Conservation (phyloP, 2,113 vertebrate species). For the Siphamia tubifer region DNA sequence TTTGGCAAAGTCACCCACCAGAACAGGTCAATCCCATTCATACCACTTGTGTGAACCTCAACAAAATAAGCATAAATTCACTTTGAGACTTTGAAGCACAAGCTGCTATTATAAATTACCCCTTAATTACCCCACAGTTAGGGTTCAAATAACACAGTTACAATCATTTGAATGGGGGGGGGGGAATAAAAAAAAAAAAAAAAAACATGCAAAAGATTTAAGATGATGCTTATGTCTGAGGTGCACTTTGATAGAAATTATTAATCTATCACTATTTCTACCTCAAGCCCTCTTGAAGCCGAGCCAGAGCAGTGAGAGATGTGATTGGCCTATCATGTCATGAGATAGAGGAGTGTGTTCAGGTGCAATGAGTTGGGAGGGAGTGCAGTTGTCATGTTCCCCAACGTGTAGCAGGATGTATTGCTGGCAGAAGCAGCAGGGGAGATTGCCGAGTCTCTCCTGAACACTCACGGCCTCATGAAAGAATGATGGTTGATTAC, state of each 20-base stretch:
- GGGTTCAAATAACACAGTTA: not conserved
- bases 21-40: no score
- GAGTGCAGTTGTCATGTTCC: conserved; percentile 74
- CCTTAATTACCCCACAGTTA: not conserved
- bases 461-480: conserved; percentile 76
- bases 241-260: conserved; percentile 4
- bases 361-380: conserved; percentile 69
- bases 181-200: no score
- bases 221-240: not conserved
- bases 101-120: not conserved
- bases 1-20: no score
- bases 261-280: not conserved
- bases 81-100: not conserved
- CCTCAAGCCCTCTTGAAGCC: not conserved
- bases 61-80: no score
- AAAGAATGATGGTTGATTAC: conserved; percentile 79
- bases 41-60: no score
- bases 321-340: conserved; percentile 56
- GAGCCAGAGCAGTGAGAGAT: conserved; percentile 15
- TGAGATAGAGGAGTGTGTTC: conserved; percentile 54
- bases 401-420: conserved; percentile 75
- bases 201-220: not conserved
- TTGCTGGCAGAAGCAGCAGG: conserved; percentile 69
- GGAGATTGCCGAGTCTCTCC: conserved; percentile 59
- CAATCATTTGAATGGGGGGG: not conserved